Percentiles rank a stretch among this genome's conserved stretches.
phyloP scores from a whole-genome alignment of 37 sponge, comb jelly and placozoan genomes.

The Aphrocallistes beatrix region DNA sequence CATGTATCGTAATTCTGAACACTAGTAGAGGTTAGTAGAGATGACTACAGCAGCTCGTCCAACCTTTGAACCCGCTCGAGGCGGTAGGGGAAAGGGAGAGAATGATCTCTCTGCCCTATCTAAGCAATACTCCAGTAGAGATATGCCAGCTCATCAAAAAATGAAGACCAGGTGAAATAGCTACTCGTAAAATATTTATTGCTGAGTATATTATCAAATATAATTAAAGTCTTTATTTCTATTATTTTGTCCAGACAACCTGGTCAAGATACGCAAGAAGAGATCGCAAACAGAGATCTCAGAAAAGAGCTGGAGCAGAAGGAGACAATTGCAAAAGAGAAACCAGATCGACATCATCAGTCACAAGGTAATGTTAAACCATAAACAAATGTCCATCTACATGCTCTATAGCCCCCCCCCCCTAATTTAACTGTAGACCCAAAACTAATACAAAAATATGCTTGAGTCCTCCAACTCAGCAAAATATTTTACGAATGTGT shows the following conservation, averaged over 20 bases:
- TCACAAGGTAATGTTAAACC: not conserved
- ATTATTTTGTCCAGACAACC: constrained; percentile 45
- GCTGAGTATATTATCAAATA: not conserved
- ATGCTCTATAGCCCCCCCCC: not conserved
- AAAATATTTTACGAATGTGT: too few species aligned
- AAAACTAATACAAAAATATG: too few species aligned
- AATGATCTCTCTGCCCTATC: constrained; percentile 88
- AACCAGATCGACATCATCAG: constrained; percentile 38
- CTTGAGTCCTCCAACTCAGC: too few species aligned
- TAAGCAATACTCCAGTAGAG: constrained; percentile 95
- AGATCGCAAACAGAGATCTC: constrained; percentile 61
- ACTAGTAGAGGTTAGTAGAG: too few species aligned
- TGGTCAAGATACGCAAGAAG: constrained; percentile 82
- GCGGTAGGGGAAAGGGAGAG: constrained; percentile 91
- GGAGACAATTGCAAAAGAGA: constrained; percentile 56
- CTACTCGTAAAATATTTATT: not conserved
- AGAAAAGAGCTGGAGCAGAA: constrained; percentile 69
- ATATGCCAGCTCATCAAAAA: constrained; percentile 90
- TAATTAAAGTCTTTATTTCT: not conserved
- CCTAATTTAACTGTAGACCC: too few species aligned
- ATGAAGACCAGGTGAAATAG: constrained; percentile 85
- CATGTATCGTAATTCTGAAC: too few species aligned
- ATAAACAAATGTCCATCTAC: not conserved
- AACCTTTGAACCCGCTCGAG: constrained; percentile 92
- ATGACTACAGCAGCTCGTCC: constrained; percentile 99